A percentile compares a stretch with the other conserved stretches of the same genome.
phyloP scores from a whole-genome alignment of 2,888 invertebrate genomes.

The Drosophila tripunctata region DNA sequence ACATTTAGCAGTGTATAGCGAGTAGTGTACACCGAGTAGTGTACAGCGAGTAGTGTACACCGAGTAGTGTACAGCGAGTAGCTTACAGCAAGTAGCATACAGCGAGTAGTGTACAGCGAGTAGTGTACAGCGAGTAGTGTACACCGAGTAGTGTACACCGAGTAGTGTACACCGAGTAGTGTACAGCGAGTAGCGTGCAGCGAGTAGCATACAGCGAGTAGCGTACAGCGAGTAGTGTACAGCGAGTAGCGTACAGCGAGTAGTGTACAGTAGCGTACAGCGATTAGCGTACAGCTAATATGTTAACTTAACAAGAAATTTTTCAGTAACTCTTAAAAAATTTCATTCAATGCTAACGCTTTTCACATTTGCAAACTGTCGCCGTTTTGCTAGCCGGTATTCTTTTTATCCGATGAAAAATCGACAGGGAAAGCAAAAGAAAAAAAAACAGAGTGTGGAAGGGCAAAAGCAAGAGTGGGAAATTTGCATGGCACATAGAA shows the following conservation, averaged over 20 bases:
- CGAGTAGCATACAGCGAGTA: not conserved
- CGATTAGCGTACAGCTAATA: not conserved
- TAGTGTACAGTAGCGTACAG: not conserved
- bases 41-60: not conserved
- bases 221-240: not conserved
- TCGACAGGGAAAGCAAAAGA: not conserved
- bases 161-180: not conserved
- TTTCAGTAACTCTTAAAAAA: too few species aligned
- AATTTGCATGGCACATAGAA: slow-evolving; percentile 35
- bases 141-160: not conserved
- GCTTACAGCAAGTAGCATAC: not conserved
- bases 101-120: not conserved
- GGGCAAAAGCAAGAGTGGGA: slow-evolving; percentile 8
- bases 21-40: not conserved
- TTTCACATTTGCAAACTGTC: not conserved
- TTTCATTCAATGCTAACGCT: not conserved
- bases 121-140: not conserved
- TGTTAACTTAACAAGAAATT: too few species aligned
- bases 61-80: not conserved
- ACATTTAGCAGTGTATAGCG: not conserved
- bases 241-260: not conserved
- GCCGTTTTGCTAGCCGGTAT: too few species aligned
- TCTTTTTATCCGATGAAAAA: not conserved
- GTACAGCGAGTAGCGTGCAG: not conserved
- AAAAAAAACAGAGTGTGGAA: not conserved